phyloP scores from a whole-genome alignment of 2,113 vertebrate species.

The Catagonus wagneri region DNA sequence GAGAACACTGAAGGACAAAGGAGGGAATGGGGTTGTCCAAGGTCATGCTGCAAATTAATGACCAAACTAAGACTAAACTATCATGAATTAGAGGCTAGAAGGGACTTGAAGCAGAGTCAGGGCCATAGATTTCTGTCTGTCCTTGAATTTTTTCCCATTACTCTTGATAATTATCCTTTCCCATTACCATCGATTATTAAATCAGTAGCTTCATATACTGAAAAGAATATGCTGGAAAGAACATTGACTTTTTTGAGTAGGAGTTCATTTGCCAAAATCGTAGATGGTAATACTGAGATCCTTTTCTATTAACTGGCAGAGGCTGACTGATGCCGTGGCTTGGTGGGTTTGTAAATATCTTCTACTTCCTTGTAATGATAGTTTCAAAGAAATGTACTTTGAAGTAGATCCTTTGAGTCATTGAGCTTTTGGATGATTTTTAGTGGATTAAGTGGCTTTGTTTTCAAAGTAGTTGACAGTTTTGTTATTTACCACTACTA shows the following conservation, averaged over 20 bases:
- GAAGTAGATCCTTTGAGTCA: conserved; percentile 2
- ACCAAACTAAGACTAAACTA: background rate
- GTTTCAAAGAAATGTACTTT: background rate
- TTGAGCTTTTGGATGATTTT: background rate
- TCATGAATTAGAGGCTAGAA: background rate
- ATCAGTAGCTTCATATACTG: background rate
- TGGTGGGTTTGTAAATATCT: background rate
- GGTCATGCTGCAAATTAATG: background rate
- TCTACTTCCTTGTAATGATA: background rate
- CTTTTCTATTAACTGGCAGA: background rate
- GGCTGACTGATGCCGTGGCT: background rate
- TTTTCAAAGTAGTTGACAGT: background rate
- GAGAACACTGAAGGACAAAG: background rate
- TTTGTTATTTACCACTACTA: background rate
- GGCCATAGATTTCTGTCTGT: background rate
- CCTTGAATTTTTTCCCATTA: background rate
- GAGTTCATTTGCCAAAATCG: background rate
- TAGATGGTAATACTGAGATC: background rate
- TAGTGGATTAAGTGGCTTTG: background rate
- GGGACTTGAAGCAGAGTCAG: background rate
- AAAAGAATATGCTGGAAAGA: conserved; percentile 16
- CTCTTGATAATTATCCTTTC: no score
- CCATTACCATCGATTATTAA: background rate
- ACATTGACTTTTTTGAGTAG: background rate
- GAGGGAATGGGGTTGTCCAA: background rate